Percentiles rank a stretch among this genome's conserved stretches.
Evolutionary conservation across 2,888 invertebrate species (phyloP).

Genomic region (Slavum lentiscoides): DNA sequence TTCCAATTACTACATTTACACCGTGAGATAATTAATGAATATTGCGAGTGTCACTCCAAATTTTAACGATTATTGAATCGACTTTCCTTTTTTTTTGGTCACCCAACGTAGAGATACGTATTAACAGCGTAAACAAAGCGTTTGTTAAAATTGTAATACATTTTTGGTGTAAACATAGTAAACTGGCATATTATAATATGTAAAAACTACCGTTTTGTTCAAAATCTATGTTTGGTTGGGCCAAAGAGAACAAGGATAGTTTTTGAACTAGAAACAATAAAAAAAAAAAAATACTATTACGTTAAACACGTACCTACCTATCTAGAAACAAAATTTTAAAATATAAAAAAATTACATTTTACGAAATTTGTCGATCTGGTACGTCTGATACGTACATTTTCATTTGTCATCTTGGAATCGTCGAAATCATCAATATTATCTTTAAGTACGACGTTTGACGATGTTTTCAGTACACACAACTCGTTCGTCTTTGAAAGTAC

Average conservation of each 20-base stretch:
- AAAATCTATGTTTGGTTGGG: slow-evolving; percentile 43
- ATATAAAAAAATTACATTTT: slow-evolving; percentile 27
- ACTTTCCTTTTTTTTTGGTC: not conserved
- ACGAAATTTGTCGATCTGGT: slow-evolving; percentile 3
- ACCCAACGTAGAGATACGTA: not conserved
- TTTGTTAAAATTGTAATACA: not conserved
- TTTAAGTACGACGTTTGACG: not conserved
- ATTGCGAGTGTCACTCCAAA: not conserved
- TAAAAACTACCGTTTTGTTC: slow-evolving; percentile 46
- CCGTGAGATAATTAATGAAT: not conserved
- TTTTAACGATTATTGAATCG: not conserved
- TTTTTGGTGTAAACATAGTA: slow-evolving; percentile 27
- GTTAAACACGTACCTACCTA: not conserved
- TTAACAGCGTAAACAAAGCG: not conserved
- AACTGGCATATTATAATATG: not conserved
- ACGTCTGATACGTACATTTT: slow-evolving; percentile 19
- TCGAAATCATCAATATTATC: not conserved
- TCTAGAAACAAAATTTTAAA: not conserved
- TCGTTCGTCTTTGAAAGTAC: slow-evolving; percentile 12
- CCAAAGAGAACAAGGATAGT: slow-evolving; percentile 24
- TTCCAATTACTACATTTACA: slow-evolving; percentile 10
- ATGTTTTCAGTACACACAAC: slow-evolving; percentile 1
- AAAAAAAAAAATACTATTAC: not conserved
- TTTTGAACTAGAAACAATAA: slow-evolving; percentile 35
- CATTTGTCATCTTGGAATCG: not conserved